Base-by-base conservation (phyloP, 2,888 invertebrate species). In the Barypeithes pellucidus region DNA sequence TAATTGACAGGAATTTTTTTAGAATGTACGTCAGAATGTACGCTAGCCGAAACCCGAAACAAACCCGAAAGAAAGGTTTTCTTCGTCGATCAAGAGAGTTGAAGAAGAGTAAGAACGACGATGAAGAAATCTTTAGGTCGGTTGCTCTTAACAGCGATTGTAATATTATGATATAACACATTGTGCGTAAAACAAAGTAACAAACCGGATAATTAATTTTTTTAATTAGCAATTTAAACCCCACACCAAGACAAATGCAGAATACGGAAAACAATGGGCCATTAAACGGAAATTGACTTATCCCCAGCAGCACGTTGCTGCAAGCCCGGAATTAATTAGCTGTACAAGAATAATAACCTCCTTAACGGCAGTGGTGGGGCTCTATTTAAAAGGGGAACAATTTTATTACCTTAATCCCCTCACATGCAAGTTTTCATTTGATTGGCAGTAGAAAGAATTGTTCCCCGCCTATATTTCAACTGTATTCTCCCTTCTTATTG, bases 391-490 rank as follows among this genome's bases (percentile, higher is more conserved):
- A 73, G 76, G 75, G 78, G 78, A 79, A 76, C 77, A 79, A 29
- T 73, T 73, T 73, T 73, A 76, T 77, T 77, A 76, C 77, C 73
- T 76, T 76, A 62, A 75, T 77, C 77, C 80, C 80, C 79, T 76
- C 79, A 70, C 77, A 60, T 68, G 54, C 75, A 52, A 67, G 60
- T 75, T 63, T 67, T 73, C 75, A 77, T 79, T 81, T 82, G 84
- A 85, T 85, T 85, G 85, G 85, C 85, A 85, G 84, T 76, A 76
- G 79, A 82, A 81, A 80, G 80, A 81, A 80, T 80, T 79, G 80
- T 82, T 83, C 82, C 82, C 85, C 85, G 85, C 85, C 85, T 82
- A 80, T 80, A 79, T 79, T 77, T 78, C 80, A 76, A 79, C 77
- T 77, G 82, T 81, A 82, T 81, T 82, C 83, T 82, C 82, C 82